Conservation (phyloP, 2,888 invertebrate species). For the Nemotelus nigrinus region DNA sequence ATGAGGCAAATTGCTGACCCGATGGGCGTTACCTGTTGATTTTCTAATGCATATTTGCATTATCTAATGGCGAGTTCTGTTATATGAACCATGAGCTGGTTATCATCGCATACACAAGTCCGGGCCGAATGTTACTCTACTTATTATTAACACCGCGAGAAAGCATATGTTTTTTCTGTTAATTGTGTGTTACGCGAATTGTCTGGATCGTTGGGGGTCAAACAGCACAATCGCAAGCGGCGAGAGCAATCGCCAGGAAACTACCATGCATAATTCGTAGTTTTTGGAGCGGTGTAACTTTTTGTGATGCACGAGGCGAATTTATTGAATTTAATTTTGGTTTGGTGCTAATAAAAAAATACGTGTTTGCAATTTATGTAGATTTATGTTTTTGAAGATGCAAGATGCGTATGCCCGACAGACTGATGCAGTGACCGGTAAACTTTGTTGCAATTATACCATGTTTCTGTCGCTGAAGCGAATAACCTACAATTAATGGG, state of each 20-base stretch:
- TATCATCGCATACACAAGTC: conserved; percentile 22
- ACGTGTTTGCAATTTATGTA: no score
- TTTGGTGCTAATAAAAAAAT: no score
- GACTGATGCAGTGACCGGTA: no score
- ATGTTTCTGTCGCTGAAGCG: no score
- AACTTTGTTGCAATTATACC: no score
- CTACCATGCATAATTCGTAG: conserved; percentile 7
- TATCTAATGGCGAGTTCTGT: conserved; percentile 40
- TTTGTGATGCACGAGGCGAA: conserved; percentile 1
- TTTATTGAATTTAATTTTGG: background rate
- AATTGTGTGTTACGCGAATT: conserved; percentile 32
- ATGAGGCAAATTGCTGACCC: conserved; percentile 25
- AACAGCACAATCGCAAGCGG: background rate
- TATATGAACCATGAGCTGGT: conserved; percentile 39
- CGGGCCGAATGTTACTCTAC: background rate
- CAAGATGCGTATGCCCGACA: no score
- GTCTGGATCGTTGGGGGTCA: conserved; percentile 33
- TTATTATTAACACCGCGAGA: conserved; percentile 13
- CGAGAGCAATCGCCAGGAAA: conserved; percentile 18
- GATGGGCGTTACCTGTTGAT: conserved; percentile 40
- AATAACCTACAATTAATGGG: no score
- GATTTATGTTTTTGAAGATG: no score
- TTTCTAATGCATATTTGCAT: conserved; percentile 41
- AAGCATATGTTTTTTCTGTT: conserved; percentile 13
- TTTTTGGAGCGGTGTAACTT: conserved; percentile 37